Conservation (phyloP, 2,888 invertebrate species). For the Oscheius sp. region DNA sequence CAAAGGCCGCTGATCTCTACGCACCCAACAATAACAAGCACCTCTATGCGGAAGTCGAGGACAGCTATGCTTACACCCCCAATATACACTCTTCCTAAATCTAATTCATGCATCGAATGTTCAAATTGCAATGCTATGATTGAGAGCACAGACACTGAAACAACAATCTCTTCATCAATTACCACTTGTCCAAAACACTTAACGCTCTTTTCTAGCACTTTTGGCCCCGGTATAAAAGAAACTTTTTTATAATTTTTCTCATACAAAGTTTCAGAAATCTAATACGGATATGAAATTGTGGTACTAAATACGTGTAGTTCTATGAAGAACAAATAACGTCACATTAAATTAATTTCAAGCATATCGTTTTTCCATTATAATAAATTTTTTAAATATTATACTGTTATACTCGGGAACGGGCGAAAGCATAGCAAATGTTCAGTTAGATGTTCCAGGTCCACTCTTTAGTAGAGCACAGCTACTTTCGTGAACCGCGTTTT, state of each 20-base stretch:
- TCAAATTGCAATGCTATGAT: slow-evolving; percentile 47
- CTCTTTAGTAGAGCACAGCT: background rate
- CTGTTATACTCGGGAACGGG: background rate
- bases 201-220: slow-evolving; percentile 31
- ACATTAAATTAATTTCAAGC: background rate
- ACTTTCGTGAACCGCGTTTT: slow-evolving; percentile 9
- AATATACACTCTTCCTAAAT: slow-evolving; percentile 31
- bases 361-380: background rate
- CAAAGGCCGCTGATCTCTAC: slow-evolving; percentile 36
- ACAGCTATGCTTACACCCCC: slow-evolving; percentile 26
- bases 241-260: slow-evolving; percentile 47
- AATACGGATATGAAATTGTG: slow-evolving; percentile 23
- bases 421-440: background rate
- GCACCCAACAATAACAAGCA: slow-evolving; percentile 31
- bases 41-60: slow-evolving; percentile 18
- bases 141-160: slow-evolving; percentile 36
- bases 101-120: slow-evolving; percentile 50
- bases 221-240: slow-evolving; percentile 48
- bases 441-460: background rate
- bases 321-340: slow-evolving; percentile 9
- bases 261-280: background rate
- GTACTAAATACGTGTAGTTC: slow-evolving; percentile 35
- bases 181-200: slow-evolving; percentile 40
- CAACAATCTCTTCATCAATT: slow-evolving; percentile 48
- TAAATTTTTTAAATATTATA: background rate